Conservation (phyloP, 2,113 vertebrate genomes). For the Erinaceus europaeus region DNA sequence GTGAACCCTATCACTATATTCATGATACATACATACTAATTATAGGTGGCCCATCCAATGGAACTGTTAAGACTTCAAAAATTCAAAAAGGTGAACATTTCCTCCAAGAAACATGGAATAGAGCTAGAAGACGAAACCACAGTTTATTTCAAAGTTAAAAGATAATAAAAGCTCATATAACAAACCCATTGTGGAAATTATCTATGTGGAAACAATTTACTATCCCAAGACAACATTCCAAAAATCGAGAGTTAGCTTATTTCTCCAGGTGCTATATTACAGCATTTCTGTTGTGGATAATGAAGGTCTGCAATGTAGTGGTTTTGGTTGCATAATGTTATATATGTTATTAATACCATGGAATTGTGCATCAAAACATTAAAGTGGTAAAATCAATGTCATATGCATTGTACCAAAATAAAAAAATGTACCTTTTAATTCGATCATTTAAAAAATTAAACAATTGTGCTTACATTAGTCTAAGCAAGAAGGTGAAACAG, state of each 20-base stretch:
- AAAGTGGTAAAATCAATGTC: background rate
- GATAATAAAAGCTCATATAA: background rate
- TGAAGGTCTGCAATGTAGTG: background rate
- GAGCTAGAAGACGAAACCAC: slow-evolving; percentile 24
- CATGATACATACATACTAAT: slow-evolving; percentile 22
- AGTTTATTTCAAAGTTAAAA: slow-evolving; percentile 23
- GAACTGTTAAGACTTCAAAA: background rate
- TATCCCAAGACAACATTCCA: background rate
- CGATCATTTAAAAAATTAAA: background rate
- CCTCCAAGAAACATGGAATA: background rate
- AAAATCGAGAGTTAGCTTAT: slow-evolving; percentile 19
- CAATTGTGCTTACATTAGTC: slow-evolving; percentile 40
- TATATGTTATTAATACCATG: background rate
- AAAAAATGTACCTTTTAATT: no score
- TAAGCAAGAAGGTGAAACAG: background rate
- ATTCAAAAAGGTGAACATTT: background rate
- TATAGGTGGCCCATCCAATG: background rate
- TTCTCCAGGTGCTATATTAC: background rate
- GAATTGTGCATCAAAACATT: background rate
- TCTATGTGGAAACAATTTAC: background rate
- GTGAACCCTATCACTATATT: slow-evolving; percentile 41
- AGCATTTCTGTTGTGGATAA: background rate
- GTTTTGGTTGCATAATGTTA: background rate
- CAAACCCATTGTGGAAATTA: slow-evolving; percentile 11
- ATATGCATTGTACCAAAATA: background rate